phyloP scores from a whole-genome alignment of 2,888 invertebrate species.

The Aleiodes testaceus region DNA sequence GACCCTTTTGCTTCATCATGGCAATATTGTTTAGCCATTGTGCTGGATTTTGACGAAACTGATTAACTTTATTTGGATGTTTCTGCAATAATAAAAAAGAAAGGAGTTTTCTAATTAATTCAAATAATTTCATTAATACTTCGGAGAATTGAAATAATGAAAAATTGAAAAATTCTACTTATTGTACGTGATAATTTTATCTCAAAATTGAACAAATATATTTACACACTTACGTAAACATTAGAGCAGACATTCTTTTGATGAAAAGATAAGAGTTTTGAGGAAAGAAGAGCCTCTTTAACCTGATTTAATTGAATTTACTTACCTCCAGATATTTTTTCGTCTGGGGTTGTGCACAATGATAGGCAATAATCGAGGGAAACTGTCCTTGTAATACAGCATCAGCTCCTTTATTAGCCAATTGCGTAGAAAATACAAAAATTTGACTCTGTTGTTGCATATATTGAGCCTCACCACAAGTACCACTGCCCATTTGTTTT shows the following conservation, averaged over 20 bases:
- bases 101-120: too few species aligned
- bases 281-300: too few species aligned
- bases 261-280: background rate
- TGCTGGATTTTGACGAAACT: conserved; percentile 87
- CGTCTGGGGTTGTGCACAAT: conserved; percentile 95
- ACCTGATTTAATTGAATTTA: conserved; percentile 14
- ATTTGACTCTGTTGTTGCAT: conserved; percentile 98
- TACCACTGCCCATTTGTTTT: conserved; percentile 82
- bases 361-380: conserved; percentile 94
- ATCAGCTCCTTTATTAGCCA: conserved; percentile 97
- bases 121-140: background rate
- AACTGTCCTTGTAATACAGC: conserved; percentile 91
- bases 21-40: conserved; percentile 87
- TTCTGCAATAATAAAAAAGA: conserved; percentile 77
- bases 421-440: conserved; percentile 95
- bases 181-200: too few species aligned
- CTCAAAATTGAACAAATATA: conserved; percentile 26
- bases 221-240: too few species aligned
- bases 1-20: conserved; percentile 82
- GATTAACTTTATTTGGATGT: conserved; percentile 91
- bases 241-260: background rate
- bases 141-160: background rate
- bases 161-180: too few species aligned
- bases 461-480: conserved; percentile 87
- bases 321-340: conserved; percentile 93